phyloP scores from a whole-genome alignment of 2,113 vertebrate species.

The Cisticola juncidis region DNA sequence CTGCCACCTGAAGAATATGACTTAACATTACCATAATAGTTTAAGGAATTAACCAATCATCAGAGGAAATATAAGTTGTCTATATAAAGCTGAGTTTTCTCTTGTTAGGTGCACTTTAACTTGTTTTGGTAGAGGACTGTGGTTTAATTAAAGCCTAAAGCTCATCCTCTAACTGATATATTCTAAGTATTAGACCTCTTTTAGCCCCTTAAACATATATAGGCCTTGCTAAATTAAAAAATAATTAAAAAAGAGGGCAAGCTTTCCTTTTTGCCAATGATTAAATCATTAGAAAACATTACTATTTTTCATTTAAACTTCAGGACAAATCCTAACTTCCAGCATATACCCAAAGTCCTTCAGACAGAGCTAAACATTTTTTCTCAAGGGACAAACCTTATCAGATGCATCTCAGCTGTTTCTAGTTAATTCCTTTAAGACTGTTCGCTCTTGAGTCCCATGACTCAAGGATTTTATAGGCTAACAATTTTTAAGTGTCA shows the following conservation, averaged over 20 bases:
- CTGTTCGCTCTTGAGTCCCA: background rate
- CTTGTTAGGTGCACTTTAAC: background rate
- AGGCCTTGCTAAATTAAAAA: background rate
- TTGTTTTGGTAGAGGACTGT: background rate
- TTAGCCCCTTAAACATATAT: background rate
- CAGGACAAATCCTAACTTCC: background rate
- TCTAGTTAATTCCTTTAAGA: background rate
- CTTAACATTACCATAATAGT: background rate
- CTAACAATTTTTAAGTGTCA: background rate
- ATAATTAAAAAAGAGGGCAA: background rate
- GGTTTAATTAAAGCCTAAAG: background rate
- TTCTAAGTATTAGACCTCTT: background rate
- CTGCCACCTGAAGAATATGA: background rate
- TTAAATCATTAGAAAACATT: background rate
- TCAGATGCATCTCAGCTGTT: background rate
- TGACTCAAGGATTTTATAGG: background rate
- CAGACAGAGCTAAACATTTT: background rate
- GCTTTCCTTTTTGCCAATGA: background rate
- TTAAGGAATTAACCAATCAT: background rate
- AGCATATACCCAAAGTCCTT: background rate
- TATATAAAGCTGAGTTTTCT: background rate
- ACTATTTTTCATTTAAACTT: background rate
- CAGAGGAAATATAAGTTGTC: background rate
- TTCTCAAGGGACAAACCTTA: background rate
- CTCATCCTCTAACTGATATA: background rate